Evolutionary conservation across 2,113 vertebrate species (phyloP).

Genomic region (Hassar affinis): DNA sequence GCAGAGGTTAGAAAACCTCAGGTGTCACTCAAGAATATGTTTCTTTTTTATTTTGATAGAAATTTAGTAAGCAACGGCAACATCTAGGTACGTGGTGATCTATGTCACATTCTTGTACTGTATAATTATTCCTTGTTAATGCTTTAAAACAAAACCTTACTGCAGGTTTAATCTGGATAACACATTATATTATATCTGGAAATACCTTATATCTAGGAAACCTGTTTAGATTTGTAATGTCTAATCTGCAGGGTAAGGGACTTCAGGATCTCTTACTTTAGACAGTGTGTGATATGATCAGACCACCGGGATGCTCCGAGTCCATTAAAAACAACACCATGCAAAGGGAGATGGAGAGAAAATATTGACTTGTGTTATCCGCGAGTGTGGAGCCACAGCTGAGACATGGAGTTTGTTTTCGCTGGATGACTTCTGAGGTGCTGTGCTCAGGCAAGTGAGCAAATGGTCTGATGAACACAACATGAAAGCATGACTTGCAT

Average conservation of each 20-base stretch:
- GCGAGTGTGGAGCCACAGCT: not conserved
- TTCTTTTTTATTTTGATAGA: not conserved
- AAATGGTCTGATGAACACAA: slow-evolving; percentile 12
- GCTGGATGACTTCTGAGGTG: slow-evolving; percentile 13
- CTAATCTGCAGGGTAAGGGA: not conserved
- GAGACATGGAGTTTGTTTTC: slow-evolving; percentile 29
- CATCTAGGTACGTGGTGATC: not conserved
- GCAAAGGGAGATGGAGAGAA: slow-evolving; percentile 32
- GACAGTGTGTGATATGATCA: slow-evolving; percentile 27
- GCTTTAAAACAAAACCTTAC: not conserved
- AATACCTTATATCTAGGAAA: too few species aligned
- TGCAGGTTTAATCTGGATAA: not conserved
- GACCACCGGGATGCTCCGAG: slow-evolving; percentile 29
- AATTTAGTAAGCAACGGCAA: not conserved
- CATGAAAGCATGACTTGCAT: slow-evolving; percentile 23
- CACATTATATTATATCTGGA: not conserved
- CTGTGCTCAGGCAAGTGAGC: not conserved
- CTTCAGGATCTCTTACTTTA: not conserved
- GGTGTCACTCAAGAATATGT: not conserved
- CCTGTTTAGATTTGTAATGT: not conserved
- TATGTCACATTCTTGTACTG: not conserved
- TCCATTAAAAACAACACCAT: slow-evolving; percentile 28
- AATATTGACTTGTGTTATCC: slow-evolving; percentile 39
- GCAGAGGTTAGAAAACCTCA: not conserved
- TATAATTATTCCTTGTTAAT: not conserved